Percentiles rank a stretch among this genome's conserved stretches.
Evolutionary conservation across 2,888 invertebrate species (phyloP).

Genomic region (Eulithis testata): DNA sequence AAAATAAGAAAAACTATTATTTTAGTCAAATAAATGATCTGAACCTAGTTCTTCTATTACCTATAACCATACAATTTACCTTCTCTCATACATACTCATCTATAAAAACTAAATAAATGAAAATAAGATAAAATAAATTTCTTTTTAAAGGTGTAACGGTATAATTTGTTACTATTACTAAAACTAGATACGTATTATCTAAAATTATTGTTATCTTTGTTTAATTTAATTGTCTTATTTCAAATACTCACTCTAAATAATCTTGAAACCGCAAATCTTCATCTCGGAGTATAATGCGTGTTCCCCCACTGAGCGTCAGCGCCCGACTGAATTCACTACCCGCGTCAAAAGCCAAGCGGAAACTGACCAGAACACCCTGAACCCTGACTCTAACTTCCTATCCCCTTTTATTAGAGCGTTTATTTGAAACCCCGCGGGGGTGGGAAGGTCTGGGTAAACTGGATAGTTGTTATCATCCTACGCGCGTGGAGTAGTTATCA

Average conservation of each 20-base stretch:
- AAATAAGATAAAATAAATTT: too few species aligned
- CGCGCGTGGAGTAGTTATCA: background rate
- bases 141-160: too few species aligned
- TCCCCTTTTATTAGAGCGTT: slow-evolving; percentile 55
- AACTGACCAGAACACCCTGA: slow-evolving; percentile 57
- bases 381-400: slow-evolving; percentile 51
- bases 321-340: slow-evolving; percentile 53
- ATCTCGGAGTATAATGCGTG: slow-evolving; percentile 48
- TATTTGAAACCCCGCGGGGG: slow-evolving; percentile 44
- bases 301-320: slow-evolving; percentile 44
- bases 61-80: too few species aligned
- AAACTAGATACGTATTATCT: too few species aligned
- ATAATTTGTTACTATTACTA: too few species aligned
- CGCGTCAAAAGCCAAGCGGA: slow-evolving; percentile 51
- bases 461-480: slow-evolving; percentile 60
- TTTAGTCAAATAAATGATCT: too few species aligned
- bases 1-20: too few species aligned
- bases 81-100: too few species aligned
- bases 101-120: too few species aligned
- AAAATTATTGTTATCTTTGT: too few species aligned
- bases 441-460: slow-evolving; percentile 50
- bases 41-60: too few species aligned
- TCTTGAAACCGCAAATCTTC: slow-evolving; percentile 49
- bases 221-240: too few species aligned
- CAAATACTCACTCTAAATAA: slow-evolving; percentile 62